Conservation (phyloP, 2,113 vertebrate species). For the Neodon shergylaensis region DNA sequence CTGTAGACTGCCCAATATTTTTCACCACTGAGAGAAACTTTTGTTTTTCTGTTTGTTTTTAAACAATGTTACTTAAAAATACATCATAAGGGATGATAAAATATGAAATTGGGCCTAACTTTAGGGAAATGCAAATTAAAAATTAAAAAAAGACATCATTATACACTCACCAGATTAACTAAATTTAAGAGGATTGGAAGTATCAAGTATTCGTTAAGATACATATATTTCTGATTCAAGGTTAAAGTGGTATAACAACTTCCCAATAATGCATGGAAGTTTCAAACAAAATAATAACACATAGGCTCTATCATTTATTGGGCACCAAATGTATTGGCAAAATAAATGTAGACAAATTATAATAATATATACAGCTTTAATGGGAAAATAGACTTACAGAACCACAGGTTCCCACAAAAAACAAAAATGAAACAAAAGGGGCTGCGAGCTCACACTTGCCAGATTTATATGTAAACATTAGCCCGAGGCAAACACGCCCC, state of each 20-base stretch:
- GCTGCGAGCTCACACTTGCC: too few relatives aligned
- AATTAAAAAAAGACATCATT: not conserved
- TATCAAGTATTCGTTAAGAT: not conserved
- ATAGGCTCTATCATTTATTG: not conserved
- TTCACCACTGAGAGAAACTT: not conserved
- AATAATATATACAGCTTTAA: too few relatives aligned
- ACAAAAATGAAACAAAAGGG: too few relatives aligned
- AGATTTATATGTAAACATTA: too few relatives aligned
- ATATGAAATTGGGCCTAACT: not conserved
- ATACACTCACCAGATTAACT: not conserved
- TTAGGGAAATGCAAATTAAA: not conserved
- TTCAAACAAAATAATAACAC: not conserved
- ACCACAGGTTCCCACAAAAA: too few relatives aligned
- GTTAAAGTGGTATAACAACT: not conserved
- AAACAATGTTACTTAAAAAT: not conserved
- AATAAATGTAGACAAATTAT: too few relatives aligned
- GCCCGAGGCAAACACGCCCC: too few relatives aligned
- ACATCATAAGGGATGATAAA: not conserved
- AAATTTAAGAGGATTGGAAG: not conserved
- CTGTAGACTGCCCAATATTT: not conserved
- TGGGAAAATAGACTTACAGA: too few relatives aligned
- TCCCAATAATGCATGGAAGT: not conserved
- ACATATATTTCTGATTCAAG: not conserved
- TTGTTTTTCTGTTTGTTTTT: not conserved
- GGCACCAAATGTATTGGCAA: too few relatives aligned